Percentiles rank a stretch among this genome's conserved stretches.
Evolutionary conservation across 2,797 vertebrate species (phyloP).

Genomic region (Pampus argenteus): DNA sequence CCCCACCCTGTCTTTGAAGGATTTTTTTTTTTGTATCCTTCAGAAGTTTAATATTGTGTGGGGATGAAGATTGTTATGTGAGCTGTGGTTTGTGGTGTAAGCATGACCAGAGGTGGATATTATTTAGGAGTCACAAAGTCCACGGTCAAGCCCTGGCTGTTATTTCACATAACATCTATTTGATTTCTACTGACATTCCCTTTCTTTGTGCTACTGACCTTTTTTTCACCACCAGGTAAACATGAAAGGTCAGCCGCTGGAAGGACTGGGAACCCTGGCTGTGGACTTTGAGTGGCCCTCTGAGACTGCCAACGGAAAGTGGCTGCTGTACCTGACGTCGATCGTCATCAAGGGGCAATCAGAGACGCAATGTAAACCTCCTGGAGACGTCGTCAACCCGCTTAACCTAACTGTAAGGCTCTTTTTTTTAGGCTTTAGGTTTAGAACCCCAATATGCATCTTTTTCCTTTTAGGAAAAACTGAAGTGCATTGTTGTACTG

Average conservation of each 20-base stretch:
- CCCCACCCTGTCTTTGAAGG: conserved; percentile 67
- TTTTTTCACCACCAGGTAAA: conserved; percentile 76
- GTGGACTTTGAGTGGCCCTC: conserved; percentile 93
- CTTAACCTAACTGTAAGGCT: conserved; percentile 91
- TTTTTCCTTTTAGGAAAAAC: background rate
- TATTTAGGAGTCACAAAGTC: conserved; percentile 44
- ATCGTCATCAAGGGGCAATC: conserved; percentile 82
- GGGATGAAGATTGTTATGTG: conserved; percentile 52
- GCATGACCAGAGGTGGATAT: conserved; percentile 55
- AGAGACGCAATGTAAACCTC: conserved; percentile 84
- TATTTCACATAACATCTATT: conserved; percentile 25
- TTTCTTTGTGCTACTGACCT: conserved; percentile 3
- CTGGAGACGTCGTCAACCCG: conserved; percentile 86
- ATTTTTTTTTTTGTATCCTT: conserved; percentile 13
- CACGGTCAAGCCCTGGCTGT: conserved; percentile 24
- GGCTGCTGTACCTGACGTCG: conserved; percentile 95
- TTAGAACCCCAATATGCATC: background rate
- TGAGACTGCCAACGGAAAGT: conserved; percentile 93
- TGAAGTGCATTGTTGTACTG: background rate
- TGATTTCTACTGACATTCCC: conserved; percentile 21
- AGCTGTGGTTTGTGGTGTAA: conserved; percentile 65
- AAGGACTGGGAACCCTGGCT: conserved; percentile 86
- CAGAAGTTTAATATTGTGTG: conserved; percentile 63
- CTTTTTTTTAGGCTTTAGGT: conserved; percentile 17
- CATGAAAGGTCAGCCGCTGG: conserved; percentile 82